Conservation (phyloP, 2,113 vertebrate species). For the Crypturellus undulatus region DNA sequence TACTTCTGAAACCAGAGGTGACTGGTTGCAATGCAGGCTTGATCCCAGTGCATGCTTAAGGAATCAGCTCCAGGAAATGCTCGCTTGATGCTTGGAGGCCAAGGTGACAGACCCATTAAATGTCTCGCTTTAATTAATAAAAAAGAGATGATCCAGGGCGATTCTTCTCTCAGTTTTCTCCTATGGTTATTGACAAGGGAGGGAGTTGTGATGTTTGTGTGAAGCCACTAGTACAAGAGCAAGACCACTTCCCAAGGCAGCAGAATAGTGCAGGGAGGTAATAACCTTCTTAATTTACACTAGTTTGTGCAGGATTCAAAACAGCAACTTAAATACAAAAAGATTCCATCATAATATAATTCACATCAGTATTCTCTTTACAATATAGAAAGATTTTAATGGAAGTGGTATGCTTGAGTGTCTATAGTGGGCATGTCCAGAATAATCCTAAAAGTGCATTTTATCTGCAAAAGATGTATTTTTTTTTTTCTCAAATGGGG, state of each 20-base stretch:
- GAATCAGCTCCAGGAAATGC: not conserved
- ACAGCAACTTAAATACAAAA: not conserved
- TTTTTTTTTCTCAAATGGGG: not conserved
- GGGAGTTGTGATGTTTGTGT: not conserved
- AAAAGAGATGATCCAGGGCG: not conserved
- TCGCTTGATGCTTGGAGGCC: not conserved
- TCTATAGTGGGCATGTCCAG: not conserved
- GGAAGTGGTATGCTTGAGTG: constrained; percentile 31
- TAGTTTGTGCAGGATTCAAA: not conserved
- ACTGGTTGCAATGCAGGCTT: not conserved
- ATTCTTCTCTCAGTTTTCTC: not conserved
- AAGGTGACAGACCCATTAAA: not conserved
- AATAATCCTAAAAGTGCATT: constrained; percentile 29
- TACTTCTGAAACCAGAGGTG: not conserved
- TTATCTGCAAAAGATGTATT: constrained; percentile 38
- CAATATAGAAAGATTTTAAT: constrained; percentile 22
- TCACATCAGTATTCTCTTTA: not conserved
- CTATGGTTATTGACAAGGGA: not conserved
- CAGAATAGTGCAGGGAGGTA: not conserved
- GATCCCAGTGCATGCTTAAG: not conserved
- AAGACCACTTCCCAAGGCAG: not conserved
- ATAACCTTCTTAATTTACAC: not conserved
- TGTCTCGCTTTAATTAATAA: not conserved
- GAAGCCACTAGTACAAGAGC: not conserved
- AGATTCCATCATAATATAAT: not conserved